phyloP scores from a whole-genome alignment of 2,797 vertebrate species.

The Sebastiscus albofasciatus region DNA sequence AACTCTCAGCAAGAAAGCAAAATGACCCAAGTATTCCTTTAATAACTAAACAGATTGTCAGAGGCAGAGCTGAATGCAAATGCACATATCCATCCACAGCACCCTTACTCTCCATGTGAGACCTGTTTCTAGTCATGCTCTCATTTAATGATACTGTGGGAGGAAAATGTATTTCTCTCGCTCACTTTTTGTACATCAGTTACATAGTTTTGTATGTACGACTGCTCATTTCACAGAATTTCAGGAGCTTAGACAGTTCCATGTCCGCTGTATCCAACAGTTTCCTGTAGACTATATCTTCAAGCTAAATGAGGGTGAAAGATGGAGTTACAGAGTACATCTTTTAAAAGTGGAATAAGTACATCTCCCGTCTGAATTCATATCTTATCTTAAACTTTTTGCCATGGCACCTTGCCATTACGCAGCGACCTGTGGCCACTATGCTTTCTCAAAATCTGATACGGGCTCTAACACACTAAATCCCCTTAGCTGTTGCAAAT shows the following conservation, averaged over 20 bases:
- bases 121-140: not conserved
- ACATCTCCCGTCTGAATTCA: slow-evolving; percentile 12
- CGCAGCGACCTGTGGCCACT: slow-evolving; percentile 22
- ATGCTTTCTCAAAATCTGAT: slow-evolving; percentile 49
- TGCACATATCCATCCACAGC: not conserved
- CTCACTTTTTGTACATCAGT: not conserved
- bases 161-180: not conserved
- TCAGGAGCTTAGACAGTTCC: not conserved
- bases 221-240: not conserved
- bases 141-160: not conserved
- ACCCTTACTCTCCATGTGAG: not conserved
- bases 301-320: slow-evolving; percentile 26
- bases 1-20: not conserved
- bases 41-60: not conserved
- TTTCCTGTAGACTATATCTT: not conserved
- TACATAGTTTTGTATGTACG: not conserved
- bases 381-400: slow-evolving; percentile 33
- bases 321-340: not conserved
- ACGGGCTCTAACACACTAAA: slow-evolving; percentile 26
- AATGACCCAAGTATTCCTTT: not conserved
- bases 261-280: not conserved
- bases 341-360: slow-evolving; percentile 19
- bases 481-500: slow-evolving; percentile 33
- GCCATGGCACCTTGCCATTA: slow-evolving; percentile 16
- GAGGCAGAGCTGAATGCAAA: not conserved